phyloP scores from a whole-genome alignment of 2,113 vertebrate genomes.

The Psilopsiagon aurifrons region DNA sequence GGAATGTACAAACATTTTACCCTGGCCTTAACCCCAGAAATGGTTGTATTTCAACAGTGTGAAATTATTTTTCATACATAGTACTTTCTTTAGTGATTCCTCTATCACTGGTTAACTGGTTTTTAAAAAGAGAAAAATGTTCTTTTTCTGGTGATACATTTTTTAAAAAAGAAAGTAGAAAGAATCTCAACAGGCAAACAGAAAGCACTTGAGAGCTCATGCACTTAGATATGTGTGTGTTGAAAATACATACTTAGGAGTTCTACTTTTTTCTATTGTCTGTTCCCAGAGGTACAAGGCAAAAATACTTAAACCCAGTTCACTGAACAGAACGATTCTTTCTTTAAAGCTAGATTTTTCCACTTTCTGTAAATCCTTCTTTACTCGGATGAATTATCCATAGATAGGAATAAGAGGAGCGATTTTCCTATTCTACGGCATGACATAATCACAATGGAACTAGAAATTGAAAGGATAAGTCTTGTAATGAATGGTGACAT shows the following conservation, averaged over 20 bases:
- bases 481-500: constrained; percentile 64
- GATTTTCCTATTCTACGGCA: constrained; percentile 64
- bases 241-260: background rate
- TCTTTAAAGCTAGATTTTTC: constrained; percentile 28
- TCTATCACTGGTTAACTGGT: background rate
- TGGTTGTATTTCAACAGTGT: background rate
- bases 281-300: constrained; percentile 16
- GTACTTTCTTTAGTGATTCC: background rate
- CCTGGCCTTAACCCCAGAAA: background rate
- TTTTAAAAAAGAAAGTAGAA: background rate
- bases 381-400: constrained; percentile 62
- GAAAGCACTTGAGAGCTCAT: background rate
- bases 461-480: constrained; percentile 75
- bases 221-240: background rate
- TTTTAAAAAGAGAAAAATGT: background rate
- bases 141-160: background rate
- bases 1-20: background rate
- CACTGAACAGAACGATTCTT: constrained; percentile 44
- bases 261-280: background rate
- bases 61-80: background rate
- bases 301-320: constrained; percentile 37
- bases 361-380: constrained; percentile 66
- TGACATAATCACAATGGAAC: constrained; percentile 49
- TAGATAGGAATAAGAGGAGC: constrained; percentile 65
- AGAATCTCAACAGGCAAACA: background rate